Conservation (phyloP, 2,888 invertebrate species). For the Xanthorhoe designata region DNA sequence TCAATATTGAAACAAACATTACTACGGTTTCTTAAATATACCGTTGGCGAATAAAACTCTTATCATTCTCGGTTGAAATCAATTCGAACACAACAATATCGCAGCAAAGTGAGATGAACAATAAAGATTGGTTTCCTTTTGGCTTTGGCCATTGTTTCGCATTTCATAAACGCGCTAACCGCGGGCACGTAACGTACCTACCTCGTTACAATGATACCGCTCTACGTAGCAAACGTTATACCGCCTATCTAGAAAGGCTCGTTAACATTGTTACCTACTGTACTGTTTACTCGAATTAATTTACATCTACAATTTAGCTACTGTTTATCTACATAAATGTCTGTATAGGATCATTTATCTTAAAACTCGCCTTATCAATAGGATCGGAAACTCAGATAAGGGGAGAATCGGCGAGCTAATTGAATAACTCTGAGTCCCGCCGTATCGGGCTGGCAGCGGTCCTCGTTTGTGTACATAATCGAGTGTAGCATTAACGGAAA, state of each 20-base stretch:
- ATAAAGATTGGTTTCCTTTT: constrained; percentile 74
- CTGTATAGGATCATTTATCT: constrained; percentile 42
- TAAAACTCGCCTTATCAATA: constrained; percentile 40
- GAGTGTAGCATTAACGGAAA: constrained; percentile 43
- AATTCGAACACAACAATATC: constrained; percentile 73
- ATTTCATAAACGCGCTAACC: constrained; percentile 67
- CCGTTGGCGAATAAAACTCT: constrained; percentile 76
- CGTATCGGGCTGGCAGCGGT: constrained; percentile 37
- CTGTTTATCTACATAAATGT: constrained; percentile 39
- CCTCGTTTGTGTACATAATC: constrained; percentile 39
- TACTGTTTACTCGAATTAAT: constrained; percentile 44
- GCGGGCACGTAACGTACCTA: constrained; percentile 50
- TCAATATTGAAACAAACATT: constrained; percentile 73
- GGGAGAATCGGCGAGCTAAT: constrained; percentile 33
- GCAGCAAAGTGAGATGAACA: constrained; percentile 68
- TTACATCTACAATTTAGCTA: constrained; percentile 36
- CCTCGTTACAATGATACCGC: constrained; percentile 43
- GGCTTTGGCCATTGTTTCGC: constrained; percentile 69
- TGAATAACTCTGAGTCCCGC: constrained; percentile 37
- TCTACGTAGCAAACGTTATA: constrained; percentile 40
- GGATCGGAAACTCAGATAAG: constrained; percentile 40
- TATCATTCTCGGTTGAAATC: constrained; percentile 73
- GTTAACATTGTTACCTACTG: constrained; percentile 50
- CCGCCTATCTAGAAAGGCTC: constrained; percentile 48
- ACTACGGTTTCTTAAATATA: constrained; percentile 65